Percentiles rank a stretch among this genome's conserved stretches.
Conservation (phyloP, 2,888 invertebrate species). For the Apodemia duryi region DNA sequence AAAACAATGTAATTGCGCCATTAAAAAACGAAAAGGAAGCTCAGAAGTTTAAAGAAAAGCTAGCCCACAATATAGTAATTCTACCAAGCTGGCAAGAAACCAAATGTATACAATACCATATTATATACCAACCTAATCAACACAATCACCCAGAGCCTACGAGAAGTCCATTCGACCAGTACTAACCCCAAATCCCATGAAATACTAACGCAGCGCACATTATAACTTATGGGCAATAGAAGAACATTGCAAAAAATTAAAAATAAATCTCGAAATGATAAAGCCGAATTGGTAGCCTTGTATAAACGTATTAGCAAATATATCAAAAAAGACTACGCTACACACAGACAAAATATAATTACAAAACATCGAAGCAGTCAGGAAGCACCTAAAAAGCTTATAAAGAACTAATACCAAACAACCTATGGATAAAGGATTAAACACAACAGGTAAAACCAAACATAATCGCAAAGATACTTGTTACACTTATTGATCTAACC, state of each 20-base stretch:
- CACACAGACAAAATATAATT: neutral
- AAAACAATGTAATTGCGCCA: neutral
- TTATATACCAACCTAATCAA: neutral
- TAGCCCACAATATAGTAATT: neutral
- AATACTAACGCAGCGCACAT: neutral
- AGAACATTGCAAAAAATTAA: neutral
- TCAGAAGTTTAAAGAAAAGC: no score
- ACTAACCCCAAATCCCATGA: neutral
- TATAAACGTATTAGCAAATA: neutral
- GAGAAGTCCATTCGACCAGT: neutral
- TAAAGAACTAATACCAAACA: neutral
- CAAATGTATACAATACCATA: neutral
- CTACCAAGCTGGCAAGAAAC: no score
- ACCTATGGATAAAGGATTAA: neutral
- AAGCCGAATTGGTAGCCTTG: neutral
- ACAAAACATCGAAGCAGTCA: neutral
- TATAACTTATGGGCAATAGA: neutral
- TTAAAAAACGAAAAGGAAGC: no score
- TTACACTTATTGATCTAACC: no score
- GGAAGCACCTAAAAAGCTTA: neutral
- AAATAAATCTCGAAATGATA: neutral
- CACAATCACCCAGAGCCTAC: no score
- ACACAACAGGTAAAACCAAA: neutral
- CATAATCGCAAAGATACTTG: neutral
- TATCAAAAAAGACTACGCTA: neutral